These are phyloP conservation scores for Athene noctua DNA, from an alignment of 2,113 vertebrate species.

Conservation along the genomic window DNA sequence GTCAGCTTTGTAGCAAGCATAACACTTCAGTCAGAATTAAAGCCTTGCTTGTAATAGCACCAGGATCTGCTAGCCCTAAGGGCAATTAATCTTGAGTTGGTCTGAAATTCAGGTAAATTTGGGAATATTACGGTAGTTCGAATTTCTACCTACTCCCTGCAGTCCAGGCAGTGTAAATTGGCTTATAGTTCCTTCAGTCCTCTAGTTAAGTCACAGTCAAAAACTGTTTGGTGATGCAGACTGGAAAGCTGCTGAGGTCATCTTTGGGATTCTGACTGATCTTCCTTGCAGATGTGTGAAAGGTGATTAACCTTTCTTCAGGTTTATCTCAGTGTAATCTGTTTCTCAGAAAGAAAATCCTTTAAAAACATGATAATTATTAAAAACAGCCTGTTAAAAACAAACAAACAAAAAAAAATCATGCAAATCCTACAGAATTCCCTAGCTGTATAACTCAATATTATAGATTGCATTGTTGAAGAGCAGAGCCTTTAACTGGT, in stretches of 20 bases:
- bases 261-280: background rate
- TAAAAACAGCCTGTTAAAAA: background rate
- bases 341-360: background rate
- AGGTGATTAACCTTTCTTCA: background rate
- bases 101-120: background rate
- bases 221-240: background rate
- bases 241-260: background rate
- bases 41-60: background rate
- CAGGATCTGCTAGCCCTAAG: background rate
- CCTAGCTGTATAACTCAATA: background rate
- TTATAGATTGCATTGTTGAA: background rate
- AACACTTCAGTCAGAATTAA: background rate
- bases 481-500: background rate
- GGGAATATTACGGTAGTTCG: background rate
- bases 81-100: background rate
- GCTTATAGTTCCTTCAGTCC: background rate
- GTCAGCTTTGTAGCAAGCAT: background rate
- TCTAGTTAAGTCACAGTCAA: background rate
- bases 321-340: background rate
- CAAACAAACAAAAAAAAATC: background rate
- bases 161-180: background rate
- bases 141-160: background rate
- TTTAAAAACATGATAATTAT: background rate
- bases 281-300: background rate
- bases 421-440: background rate